These are phyloP conservation scores for Lepisosteus osseus DNA, from an alignment of 2,113 vertebrate genomes.

Conservation along the genomic window DNA sequence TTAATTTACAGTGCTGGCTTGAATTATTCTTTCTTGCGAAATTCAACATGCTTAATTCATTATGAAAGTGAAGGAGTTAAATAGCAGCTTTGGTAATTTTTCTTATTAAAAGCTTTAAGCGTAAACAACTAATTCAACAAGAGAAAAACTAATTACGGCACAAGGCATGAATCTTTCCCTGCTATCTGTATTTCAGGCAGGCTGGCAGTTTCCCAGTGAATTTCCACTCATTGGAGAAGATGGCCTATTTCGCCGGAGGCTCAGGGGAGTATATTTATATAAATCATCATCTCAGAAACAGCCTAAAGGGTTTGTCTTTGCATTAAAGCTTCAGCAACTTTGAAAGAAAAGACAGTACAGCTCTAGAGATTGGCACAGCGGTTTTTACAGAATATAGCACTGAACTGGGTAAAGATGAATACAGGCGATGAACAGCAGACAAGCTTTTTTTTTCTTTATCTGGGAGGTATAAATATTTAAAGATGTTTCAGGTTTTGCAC, in stretches of 20 bases:
- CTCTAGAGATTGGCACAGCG: slow-evolving; percentile 40
- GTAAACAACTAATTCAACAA: not conserved
- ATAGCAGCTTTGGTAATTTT: not conserved
- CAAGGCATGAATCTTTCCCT: slow-evolving; percentile 50
- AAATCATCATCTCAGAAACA: slow-evolving; percentile 61
- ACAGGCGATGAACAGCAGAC: slow-evolving; percentile 34
- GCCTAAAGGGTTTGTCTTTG: slow-evolving; percentile 52
- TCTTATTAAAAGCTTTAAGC: not conserved
- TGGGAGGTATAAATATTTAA: slow-evolving; percentile 28
- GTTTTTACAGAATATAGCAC: slow-evolving; percentile 35
- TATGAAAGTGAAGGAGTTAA: no score
- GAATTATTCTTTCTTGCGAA: no score
- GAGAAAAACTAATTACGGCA: slow-evolving; percentile 59
- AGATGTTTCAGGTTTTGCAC: slow-evolving; percentile 18
- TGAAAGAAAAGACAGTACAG: slow-evolving; percentile 20
- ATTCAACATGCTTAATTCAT: not conserved
- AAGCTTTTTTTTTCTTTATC: slow-evolving; percentile 32
- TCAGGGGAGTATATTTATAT: slow-evolving; percentile 57
- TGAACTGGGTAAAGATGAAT: slow-evolving; percentile 30
- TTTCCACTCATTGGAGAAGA: slow-evolving; percentile 50
- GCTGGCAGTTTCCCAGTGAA: slow-evolving; percentile 56
- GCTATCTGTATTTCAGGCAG: slow-evolving; percentile 58
- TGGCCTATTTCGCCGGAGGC: slow-evolving; percentile 62
- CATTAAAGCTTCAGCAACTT: slow-evolving; percentile 35
- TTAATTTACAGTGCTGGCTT: no score